Percentiles rank a stretch among this genome's conserved stretches.
These are phyloP conservation scores for Holacanthus passer DNA, from an alignment of 2,113 vertebrate genomes.

Conservation along the genomic window DNA sequence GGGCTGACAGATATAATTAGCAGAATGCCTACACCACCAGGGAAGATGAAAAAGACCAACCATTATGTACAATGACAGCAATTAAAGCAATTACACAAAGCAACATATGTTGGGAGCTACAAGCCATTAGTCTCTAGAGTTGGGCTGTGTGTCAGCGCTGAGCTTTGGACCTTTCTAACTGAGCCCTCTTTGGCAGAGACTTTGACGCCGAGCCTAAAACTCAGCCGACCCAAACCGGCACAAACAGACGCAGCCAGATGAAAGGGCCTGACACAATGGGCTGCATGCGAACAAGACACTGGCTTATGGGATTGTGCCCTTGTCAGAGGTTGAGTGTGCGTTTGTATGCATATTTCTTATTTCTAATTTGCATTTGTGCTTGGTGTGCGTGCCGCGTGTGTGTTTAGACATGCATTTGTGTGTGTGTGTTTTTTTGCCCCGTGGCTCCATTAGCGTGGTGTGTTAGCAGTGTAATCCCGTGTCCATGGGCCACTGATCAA, in stretches of 20 bases:
- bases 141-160: constrained; percentile 67
- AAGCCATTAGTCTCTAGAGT: constrained; percentile 76
- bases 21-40: constrained; percentile 74
- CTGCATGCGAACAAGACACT: constrained; percentile 29
- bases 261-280: constrained; percentile 50
- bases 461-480: constrained; percentile 64
- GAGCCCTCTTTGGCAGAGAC: constrained; percentile 66
- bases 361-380: constrained; percentile 40
- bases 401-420: constrained; percentile 18
- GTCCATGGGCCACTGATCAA: constrained; percentile 76
- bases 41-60: constrained; percentile 80
- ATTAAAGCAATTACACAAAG: constrained; percentile 84
- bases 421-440: constrained; percentile 31
- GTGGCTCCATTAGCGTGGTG: constrained; percentile 66
- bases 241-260: constrained; percentile 36
- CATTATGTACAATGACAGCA: constrained; percentile 79
- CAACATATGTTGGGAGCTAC: constrained; percentile 79
- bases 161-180: constrained; percentile 68
- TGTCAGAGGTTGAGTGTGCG: constrained; percentile 15
- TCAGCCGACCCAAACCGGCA: constrained; percentile 44
- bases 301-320: constrained; percentile 38
- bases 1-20: constrained; percentile 81
- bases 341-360: constrained; percentile 22
- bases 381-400: background rate
- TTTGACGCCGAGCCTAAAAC: constrained; percentile 35